Percentiles rank a stretch among this genome's conserved stretches.
Evolutionary conservation across 2,113 vertebrate genomes (phyloP).

Genomic region (Sebastes fasciatus): DNA sequence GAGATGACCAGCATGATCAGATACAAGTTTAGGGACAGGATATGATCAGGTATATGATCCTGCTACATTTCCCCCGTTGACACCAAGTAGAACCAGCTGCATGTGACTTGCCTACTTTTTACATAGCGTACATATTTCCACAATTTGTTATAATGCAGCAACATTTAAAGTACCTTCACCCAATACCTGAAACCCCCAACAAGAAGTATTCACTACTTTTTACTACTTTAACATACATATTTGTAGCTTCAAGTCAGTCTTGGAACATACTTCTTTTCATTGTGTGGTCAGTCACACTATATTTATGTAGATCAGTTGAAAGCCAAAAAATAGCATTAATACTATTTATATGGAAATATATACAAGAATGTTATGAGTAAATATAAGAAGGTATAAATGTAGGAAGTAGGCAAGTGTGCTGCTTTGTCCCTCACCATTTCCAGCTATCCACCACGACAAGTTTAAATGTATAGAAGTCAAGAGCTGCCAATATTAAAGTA

Average conservation of each 20-base stretch:
- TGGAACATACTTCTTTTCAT: neutral
- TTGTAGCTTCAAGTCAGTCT: neutral
- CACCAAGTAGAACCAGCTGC: constrained; percentile 30
- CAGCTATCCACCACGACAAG: constrained; percentile 53
- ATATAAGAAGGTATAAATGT: constrained; percentile 47
- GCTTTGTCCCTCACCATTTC: constrained; percentile 35
- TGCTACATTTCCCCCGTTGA: constrained; percentile 3
- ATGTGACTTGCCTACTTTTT: constrained; percentile 67
- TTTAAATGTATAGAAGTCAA: neutral
- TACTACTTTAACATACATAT: neutral
- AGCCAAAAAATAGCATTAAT: neutral
- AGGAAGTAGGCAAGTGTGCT: constrained; percentile 69
- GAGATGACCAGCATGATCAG: constrained; percentile 81
- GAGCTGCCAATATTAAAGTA: constrained; percentile 1
- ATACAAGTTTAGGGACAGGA: constrained; percentile 56
- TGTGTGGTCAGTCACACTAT: neutral
- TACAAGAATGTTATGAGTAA: constrained; percentile 52
- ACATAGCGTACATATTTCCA: constrained; percentile 71
- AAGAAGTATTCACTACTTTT: neutral
- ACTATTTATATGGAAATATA: constrained; percentile 67
- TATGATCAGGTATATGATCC: constrained; percentile 28
- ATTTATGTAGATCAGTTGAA: neutral
- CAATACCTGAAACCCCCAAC: neutral
- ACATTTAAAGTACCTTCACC: neutral
- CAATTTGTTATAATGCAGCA: neutral